Evolutionary conservation across 2,113 vertebrate species (phyloP).

Genomic region (Hymenochirus boettgeri): DNA sequence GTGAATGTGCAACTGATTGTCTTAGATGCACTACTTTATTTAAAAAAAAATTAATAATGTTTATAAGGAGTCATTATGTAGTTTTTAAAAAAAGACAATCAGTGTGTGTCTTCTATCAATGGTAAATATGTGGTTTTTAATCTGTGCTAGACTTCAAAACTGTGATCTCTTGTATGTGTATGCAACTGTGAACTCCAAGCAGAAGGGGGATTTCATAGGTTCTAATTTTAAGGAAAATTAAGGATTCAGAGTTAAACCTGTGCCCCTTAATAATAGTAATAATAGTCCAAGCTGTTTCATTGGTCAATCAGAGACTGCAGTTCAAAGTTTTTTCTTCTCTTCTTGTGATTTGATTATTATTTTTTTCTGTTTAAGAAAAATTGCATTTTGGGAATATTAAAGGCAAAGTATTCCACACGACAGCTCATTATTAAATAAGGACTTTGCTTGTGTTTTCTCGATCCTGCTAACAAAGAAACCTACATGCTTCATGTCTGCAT

Average conservation of each 20-base stretch:
- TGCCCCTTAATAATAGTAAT: conserved; percentile 56
- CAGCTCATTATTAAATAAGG: conserved; percentile 40
- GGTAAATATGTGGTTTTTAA: conserved; percentile 98
- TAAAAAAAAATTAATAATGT: conserved; percentile 90
- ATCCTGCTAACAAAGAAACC: conserved; percentile 60
- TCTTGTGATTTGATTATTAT: no score
- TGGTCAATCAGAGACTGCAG: conserved; percentile 64
- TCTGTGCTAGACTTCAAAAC: conserved; percentile 99
- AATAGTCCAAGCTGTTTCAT: conserved; percentile 52
- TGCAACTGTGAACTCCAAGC: conserved; percentile 82
- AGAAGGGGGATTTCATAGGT: conserved; percentile 87
- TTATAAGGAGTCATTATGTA: conserved; percentile 99
- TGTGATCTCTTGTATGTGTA: conserved; percentile 99
- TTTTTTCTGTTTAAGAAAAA: no score
- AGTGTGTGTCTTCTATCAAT: conserved; percentile 99
- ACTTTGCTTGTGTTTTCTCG: conserved; percentile 73
- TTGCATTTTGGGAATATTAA: no score
- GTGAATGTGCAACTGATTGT: conserved; percentile 85
- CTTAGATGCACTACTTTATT: conserved; percentile 99
- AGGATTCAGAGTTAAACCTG: conserved; percentile 75
- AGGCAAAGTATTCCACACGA: no score
- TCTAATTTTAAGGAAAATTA: conserved; percentile 78
- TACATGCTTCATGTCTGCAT: conserved; percentile 69
- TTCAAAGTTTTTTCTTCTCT: conserved; percentile 57
- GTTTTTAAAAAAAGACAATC: conserved; percentile 99